phyloP scores from a whole-genome alignment of 2,888 invertebrate genomes.

The Dolomedes plantarius region DNA sequence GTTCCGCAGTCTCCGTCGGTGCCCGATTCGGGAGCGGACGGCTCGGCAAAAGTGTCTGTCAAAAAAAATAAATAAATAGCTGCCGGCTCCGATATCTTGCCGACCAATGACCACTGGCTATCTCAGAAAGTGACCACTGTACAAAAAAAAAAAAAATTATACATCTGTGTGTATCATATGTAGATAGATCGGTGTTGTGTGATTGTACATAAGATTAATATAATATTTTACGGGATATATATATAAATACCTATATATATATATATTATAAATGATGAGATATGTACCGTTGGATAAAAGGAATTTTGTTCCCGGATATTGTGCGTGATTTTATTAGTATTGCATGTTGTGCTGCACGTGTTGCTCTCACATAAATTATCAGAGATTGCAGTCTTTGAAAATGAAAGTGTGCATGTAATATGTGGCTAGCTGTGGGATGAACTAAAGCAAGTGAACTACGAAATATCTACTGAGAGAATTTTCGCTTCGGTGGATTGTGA shows the following conservation, averaged over 20 bases:
- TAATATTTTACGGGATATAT: conserved; percentile 11
- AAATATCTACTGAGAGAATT: background rate
- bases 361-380: background rate
- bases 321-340: background rate
- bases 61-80: background rate
- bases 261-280: background rate
- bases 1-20: conserved; percentile 65
- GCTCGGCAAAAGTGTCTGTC: background rate
- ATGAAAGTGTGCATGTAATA: background rate
- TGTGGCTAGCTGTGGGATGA: conserved; percentile 3
- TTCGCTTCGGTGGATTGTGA: conserved; percentile 2
- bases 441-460: background rate
- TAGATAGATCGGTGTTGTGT: conserved; percentile 7
- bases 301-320: background rate
- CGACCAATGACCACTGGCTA: background rate
- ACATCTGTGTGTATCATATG: background rate
- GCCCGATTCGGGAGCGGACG: conserved; percentile 40
- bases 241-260: background rate
- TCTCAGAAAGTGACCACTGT: background rate
- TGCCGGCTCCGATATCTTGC: background rate
- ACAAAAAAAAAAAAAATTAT: background rate
- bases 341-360: background rate
- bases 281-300: conserved; percentile 4
- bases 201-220: background rate
- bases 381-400: background rate